phyloP scores from a whole-genome alignment of 1,140 invertebrate genomes.

The Yoshiicerus persimilis region DNA sequence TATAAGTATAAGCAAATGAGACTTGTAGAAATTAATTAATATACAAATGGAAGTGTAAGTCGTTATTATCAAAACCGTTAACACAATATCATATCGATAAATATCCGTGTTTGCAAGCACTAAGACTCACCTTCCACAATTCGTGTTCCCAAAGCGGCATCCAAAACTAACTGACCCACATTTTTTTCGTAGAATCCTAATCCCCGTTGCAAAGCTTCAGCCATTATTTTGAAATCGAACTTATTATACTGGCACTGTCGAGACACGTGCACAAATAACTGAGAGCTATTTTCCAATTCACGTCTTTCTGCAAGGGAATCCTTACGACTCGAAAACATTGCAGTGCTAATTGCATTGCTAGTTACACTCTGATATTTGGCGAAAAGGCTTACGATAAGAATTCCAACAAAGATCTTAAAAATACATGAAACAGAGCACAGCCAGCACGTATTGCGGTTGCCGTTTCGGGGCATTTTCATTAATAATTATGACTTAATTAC shows the following conservation, averaged over 20 bases:
- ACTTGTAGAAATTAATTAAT: no score
- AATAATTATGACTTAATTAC: no score
- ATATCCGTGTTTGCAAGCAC: neutral
- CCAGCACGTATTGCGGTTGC: neutral
- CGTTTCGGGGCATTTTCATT: neutral
- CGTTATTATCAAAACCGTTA: neutral
- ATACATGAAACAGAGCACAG: neutral
- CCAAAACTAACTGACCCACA: neutral
- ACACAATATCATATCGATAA: no score
- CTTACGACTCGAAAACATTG: neutral
- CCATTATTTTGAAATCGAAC: neutral
- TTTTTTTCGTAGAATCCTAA: constrained; percentile 5
- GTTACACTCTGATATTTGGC: neutral
- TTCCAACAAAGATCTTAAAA: neutral
- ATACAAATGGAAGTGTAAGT: neutral
- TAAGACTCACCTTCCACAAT: neutral
- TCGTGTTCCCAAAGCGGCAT: constrained; percentile 28
- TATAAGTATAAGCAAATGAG: no score
- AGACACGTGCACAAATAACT: neutral
- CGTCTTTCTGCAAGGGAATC: neutral
- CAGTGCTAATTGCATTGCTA: neutral
- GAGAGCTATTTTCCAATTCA: neutral
- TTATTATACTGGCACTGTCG: neutral
- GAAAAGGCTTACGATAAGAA: neutral
- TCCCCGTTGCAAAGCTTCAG: neutral